phyloP scores from a whole-genome alignment of 2,888 invertebrate genomes.

The Charanyca ferruginea region DNA sequence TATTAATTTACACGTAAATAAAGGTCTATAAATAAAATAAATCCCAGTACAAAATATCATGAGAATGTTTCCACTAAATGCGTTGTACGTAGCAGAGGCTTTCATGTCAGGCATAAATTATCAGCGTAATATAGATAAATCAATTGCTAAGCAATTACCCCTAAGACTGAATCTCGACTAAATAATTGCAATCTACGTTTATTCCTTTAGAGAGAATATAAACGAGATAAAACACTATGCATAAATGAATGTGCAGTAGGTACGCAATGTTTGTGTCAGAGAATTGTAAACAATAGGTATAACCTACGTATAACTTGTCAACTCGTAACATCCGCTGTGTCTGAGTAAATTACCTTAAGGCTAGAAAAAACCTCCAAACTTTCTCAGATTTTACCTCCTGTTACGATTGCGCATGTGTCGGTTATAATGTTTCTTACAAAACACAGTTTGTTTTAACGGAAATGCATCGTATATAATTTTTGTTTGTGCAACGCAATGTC shows the following conservation, averaged over 20 bases:
- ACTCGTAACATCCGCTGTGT: conserved; percentile 11
- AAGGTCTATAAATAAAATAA: conserved; percentile 37
- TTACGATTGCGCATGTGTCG: too few species aligned
- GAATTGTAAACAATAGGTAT: conserved; percentile 20
- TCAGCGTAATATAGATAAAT: conserved; percentile 52
- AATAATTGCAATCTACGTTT: conserved; percentile 30
- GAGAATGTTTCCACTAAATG: conserved; percentile 42
- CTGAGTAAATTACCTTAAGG: background rate
- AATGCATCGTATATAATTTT: too few species aligned
- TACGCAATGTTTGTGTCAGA: conserved; percentile 7
- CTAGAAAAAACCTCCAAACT: background rate
- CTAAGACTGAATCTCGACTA: conserved; percentile 45
- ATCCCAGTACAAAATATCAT: conserved; percentile 46
- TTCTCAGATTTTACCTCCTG: too few species aligned
- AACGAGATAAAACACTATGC: conserved; percentile 35
- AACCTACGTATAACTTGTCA: background rate
- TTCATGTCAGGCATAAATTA: conserved; percentile 57
- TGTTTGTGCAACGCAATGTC: too few species aligned
- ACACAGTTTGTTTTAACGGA: too few species aligned
- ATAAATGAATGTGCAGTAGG: conserved; percentile 9
- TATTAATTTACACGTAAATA: conserved; percentile 12
- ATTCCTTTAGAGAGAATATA: conserved; percentile 42
- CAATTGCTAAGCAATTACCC: conserved; percentile 48
- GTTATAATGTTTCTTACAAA: too few species aligned
- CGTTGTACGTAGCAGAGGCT: conserved; percentile 40